A percentile compares a stretch with the other conserved stretches of the same genome.
Conservation (phyloP, 2,797 vertebrate species). For the Eidolon dupreanum region DNA sequence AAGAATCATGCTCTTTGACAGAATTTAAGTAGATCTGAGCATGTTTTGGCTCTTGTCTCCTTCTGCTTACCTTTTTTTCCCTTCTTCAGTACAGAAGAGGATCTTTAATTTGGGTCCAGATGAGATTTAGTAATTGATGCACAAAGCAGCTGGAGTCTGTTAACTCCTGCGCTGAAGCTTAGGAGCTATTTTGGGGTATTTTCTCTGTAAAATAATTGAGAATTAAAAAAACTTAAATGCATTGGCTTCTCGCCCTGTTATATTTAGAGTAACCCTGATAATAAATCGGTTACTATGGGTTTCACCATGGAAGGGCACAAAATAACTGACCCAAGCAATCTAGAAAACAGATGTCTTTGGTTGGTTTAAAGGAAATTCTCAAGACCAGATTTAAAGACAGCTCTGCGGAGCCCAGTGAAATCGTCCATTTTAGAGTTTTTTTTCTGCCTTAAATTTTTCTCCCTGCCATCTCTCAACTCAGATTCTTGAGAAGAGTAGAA, state of each 20-base stretch:
- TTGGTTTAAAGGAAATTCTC: slow-evolving; percentile 56
- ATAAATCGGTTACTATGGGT: slow-evolving; percentile 69
- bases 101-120: slow-evolving; percentile 56
- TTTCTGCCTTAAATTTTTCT: not conserved
- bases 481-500: not conserved
- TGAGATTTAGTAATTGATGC: slow-evolving; percentile 54
- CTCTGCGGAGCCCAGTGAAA: not conserved
- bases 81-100: not conserved
- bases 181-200: slow-evolving; percentile 60
- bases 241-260: slow-evolving; percentile 72
- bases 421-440: not conserved
- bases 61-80: not conserved
- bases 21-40: not conserved
- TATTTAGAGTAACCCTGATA: slow-evolving; percentile 69
- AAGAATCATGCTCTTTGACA: not conserved
- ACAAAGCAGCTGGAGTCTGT: slow-evolving; percentile 49
- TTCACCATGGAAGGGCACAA: slow-evolving; percentile 58
- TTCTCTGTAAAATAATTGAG: slow-evolving; percentile 68
- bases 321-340: slow-evolving; percentile 72
- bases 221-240: slow-evolving; percentile 62
- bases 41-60: not conserved
- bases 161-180: not conserved
- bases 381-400: slow-evolving; percentile 18
- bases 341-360: slow-evolving; percentile 72
- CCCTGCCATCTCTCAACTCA: not conserved